phyloP scores from a whole-genome alignment of 2,797 vertebrate species.

The Champsocephalus gunnari region DNA sequence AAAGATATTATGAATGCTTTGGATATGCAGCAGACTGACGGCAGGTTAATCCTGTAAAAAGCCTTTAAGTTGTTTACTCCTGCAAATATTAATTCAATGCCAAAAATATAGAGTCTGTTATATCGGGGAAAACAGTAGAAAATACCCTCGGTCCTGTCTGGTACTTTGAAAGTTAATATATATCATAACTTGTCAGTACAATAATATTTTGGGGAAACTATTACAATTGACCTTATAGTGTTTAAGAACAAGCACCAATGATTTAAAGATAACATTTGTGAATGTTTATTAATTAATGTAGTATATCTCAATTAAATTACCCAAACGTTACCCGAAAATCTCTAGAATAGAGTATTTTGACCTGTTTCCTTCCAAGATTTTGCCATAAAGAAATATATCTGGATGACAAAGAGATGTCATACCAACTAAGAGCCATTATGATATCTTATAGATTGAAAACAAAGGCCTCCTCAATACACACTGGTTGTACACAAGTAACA shows the following conservation, averaged over 20 bases:
- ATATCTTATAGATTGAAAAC: not conserved
- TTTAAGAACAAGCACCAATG: not conserved
- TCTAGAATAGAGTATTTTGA: not conserved
- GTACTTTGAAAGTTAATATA: not conserved
- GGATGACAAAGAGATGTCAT: not conserved
- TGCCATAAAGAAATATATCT: not conserved
- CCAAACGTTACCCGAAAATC: not conserved
- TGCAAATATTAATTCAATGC: not conserved
- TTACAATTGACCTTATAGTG: not conserved
- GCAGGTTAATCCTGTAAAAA: constrained; percentile 46
- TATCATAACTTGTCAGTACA: not conserved
- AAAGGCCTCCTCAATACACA: not conserved
- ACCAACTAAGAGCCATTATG: not conserved
- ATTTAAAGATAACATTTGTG: not conserved
- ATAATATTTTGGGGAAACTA: not conserved
- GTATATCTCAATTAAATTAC: not conserved
- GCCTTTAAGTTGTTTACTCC: constrained; percentile 41
- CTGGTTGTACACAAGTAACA: no score
- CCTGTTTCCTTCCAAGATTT: not conserved
- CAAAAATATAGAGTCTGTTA: not conserved
- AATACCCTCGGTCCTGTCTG: no score
- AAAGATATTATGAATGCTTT: constrained; percentile 5
- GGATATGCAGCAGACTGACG: not conserved
- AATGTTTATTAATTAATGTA: not conserved
- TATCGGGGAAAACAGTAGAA: not conserved